Base-by-base conservation (phyloP, 2,888 invertebrate species). In the Perizoma affinitatum region DNA sequence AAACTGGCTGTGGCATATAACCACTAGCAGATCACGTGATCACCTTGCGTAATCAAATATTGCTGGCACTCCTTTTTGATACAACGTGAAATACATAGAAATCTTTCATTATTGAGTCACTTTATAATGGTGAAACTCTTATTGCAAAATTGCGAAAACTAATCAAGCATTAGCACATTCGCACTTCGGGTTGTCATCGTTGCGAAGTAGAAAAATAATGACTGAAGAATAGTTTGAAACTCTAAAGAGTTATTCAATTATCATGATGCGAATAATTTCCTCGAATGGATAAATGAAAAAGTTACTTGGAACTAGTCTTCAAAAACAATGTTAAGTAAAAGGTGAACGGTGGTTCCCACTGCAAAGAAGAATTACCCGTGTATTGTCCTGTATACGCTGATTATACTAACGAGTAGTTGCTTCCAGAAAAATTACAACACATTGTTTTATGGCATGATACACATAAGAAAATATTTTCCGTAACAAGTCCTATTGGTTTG, bases 1-100 rank as follows among this genome's bases (percentile, higher is more conserved):
- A 80, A 82, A 82, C 82, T 80, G 74, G 79, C 80, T 73, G 79
- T 75, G 77, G 83, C 74, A 70, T 74, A 83, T 82, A 82, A 86
- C 82, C 83, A 86, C 86, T 79, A 78, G 72, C 82, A 79, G 80
- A 86, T 86, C 88, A 89, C 89, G 89, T 90, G 89, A 88, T 83
- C 76, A 71, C 70, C 80, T 88, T 88, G 88, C 88, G 87, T 83
- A 90, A 90, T 82, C 71, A 78, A 80, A 83, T 81, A 84, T 83
- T 84, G 79, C 84, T 76, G 82, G 80, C 82, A 80, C 86, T 86
- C 86, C 86, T 87, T 85, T 65, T 83, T 81, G 80, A 84, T 84
- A 83, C 80, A 80, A 84, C 82, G 80, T 82, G 83, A 85, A 86
- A 86, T 83, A 87, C 82, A 84, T 83, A 84, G 84, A 85, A 86